phyloP scores from a whole-genome alignment of 2,797 vertebrate genomes.

The Sternotherus odoratus region DNA sequence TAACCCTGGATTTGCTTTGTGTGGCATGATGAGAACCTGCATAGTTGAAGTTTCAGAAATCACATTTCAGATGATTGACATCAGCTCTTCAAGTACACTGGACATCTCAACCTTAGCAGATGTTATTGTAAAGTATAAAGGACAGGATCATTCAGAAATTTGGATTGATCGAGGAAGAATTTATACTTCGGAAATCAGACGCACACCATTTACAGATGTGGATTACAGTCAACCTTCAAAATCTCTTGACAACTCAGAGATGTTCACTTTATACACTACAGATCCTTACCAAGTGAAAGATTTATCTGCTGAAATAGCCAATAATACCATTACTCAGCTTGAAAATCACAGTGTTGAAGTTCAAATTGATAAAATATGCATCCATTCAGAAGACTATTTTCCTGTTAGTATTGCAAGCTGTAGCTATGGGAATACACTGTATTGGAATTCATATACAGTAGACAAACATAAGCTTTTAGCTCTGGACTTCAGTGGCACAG shows the following conservation, averaged over 20 bases:
- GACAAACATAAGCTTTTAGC: slow-evolving; percentile 84
- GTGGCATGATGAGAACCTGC: slow-evolving; percentile 84
- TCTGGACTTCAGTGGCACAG: slow-evolving; percentile 86
- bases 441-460: slow-evolving; percentile 84
- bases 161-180: slow-evolving; percentile 82
- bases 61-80: slow-evolving; percentile 76
- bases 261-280: slow-evolving; percentile 83
- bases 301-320: slow-evolving; percentile 78
- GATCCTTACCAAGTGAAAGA: slow-evolving; percentile 79
- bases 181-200: slow-evolving; percentile 77
- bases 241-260: slow-evolving; percentile 23
- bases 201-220: slow-evolving; percentile 59
- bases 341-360: slow-evolving; percentile 80
- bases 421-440: slow-evolving; percentile 83
- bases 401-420: slow-evolving; percentile 84
- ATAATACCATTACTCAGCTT: neutral
- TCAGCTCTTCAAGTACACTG: slow-evolving; percentile 79
- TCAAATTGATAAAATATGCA: slow-evolving; percentile 82
- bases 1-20: slow-evolving; percentile 86
- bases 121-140: slow-evolving; percentile 78
- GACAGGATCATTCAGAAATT: slow-evolving; percentile 83
- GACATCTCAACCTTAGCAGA: slow-evolving; percentile 82
- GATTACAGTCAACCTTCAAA: neutral
- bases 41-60: slow-evolving; percentile 77
- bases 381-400: slow-evolving; percentile 91